Evolutionary conservation across 1,140 invertebrate genomes (phyloP), one percentile per base, ranked within the genome.

Genomic region (Yoshiicerus persimilis): DNA sequence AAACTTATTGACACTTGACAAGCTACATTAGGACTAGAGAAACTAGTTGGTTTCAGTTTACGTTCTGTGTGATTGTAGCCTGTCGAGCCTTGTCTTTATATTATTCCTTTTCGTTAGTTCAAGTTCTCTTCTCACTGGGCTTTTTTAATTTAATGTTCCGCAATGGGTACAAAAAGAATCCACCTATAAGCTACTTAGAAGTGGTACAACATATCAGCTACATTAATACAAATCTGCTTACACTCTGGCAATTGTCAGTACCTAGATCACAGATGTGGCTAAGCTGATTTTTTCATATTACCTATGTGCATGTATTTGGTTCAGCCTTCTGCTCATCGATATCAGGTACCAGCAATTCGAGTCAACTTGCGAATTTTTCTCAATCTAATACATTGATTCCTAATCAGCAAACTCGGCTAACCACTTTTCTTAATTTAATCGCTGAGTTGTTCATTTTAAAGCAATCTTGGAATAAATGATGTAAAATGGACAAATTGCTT

Each of bases 1-100:
- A 80, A 80, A 80, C 30, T 34, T 80, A 80, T 80, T 80, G 75
- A 38, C 34, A 80, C 30, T 80, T 80, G 75, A 80, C 75, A 80
- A 38, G 75, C 34, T 80, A 66, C 62, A 66, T 80, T 38, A 20
- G 75, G 32, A 34, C 30, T 36, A 23, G 32, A 80, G 75, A 80
- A 80, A 80, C 75, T 36, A 80, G 75, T 38, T 80, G 32, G 75
- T 36, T 80, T 84, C 38, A 84, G 23, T 84, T 30, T 25, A 23
- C 66, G 16, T 75, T 13, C 9, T 32, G 39, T 84, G 30, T 41
- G 47, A 56, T 47, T 84, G 25, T 84, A 84, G 75, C 30, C 34
- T 84, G 83, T 84, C 25, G 38, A 34, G 34, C 20, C 25, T 62
- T 84, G 38, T 84, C 38, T 41, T 30, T 84, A 10, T 16, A 23